Base-by-base conservation (phyloP, 2,888 invertebrate genomes). In the Dolichopus griseipennis region DNA sequence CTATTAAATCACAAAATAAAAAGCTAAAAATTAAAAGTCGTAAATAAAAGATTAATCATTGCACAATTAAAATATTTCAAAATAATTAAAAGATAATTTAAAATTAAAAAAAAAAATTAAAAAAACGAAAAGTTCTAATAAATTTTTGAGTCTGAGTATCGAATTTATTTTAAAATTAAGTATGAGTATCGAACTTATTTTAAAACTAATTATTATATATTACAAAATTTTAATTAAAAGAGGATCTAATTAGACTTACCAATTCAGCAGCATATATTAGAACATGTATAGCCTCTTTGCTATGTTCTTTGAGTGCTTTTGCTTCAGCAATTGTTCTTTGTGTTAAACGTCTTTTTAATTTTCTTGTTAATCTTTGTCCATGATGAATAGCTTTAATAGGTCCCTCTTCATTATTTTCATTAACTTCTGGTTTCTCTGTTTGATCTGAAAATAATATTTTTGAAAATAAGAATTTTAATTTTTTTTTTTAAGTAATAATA, bases 251-350 rank as follows among this genome's bases (percentile, higher is more conserved):
- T 27, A 37, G 8, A 66, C 84, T 84, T 77, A 92, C 92, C 84
- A 92, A 78, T 82, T 92, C 91, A 21, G 88, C 88, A 12, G 91
- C 88, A 77, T 92, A 91, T 64, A 88, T 84, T 33, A 92, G 84
- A 70, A 91, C 88, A 74, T 92, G 87, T 63, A 92, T 89, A 21
- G 88, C 88, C 78, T 89, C 88, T 43, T 85, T 85, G 71, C 88
- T 87, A 78, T 92, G 92, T 71, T 91, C 89, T 78, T 89, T 91
- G 67, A 93, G 83, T 0, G 92, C 91, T 76, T 89, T 88, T 18
- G 92, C 92, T 77, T 93, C 92, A 0, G 88, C 88, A 61, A 92
- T 81, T 4, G 92, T 92, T 75, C 91, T 87, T 72, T 89, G 84
- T 4, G 92, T 93, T 68, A 93, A 83, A 66, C 92, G 83, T 1